Conservation (phyloP, 1,140 invertebrate genomes). For the Drosophila varians region DNA sequence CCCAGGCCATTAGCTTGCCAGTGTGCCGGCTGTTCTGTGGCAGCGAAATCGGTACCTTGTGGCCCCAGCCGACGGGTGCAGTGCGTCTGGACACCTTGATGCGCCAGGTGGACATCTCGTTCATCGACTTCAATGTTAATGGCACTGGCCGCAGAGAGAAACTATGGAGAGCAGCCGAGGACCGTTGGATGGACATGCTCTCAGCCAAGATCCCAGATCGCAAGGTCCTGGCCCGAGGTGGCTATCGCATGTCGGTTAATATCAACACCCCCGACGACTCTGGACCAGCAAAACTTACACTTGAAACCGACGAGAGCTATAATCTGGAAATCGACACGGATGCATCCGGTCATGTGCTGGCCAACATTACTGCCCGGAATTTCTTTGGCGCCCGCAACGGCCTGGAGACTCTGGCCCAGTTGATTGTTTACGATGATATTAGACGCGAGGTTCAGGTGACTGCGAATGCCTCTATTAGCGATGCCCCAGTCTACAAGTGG, state of each 20-base stretch:
- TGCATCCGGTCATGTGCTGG: constrained; percentile 83
- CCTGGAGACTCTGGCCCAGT: constrained; percentile 90
- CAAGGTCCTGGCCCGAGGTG: constrained; percentile 51
- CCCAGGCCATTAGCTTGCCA: constrained; percentile 85
- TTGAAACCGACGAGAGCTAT: constrained; percentile 89
- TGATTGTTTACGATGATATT: constrained; percentile 89
- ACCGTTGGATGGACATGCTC: constrained; percentile 60
- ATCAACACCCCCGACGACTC: constrained; percentile 54
- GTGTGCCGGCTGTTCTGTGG: constrained; percentile 87
- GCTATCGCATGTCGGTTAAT: constrained; percentile 63
- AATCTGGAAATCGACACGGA: constrained; percentile 85
- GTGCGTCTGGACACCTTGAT: constrained; percentile 86
- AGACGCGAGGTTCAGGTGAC: constrained; percentile 84
- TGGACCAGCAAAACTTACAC: constrained; percentile 76
- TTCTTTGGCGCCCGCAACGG: constrained; percentile 91
- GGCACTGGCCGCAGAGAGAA: constrained; percentile 38
- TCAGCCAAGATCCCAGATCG: constrained; percentile 63
- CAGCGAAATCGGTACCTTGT: constrained; percentile 86
- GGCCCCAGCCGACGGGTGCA: constrained; percentile 89
- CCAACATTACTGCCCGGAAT: constrained; percentile 86
- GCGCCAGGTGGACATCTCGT: constrained; percentile 85
- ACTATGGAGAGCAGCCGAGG: constrained; percentile 59
- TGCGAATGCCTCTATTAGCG: constrained; percentile 86
- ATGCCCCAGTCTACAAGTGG: constrained; percentile 90
- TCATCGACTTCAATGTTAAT: constrained; percentile 56